Evolutionary conservation across 2,888 invertebrate genomes (phyloP), one percentile per base, ranked within the genome.

Genomic region (Mactromeris polynyma): DNA sequence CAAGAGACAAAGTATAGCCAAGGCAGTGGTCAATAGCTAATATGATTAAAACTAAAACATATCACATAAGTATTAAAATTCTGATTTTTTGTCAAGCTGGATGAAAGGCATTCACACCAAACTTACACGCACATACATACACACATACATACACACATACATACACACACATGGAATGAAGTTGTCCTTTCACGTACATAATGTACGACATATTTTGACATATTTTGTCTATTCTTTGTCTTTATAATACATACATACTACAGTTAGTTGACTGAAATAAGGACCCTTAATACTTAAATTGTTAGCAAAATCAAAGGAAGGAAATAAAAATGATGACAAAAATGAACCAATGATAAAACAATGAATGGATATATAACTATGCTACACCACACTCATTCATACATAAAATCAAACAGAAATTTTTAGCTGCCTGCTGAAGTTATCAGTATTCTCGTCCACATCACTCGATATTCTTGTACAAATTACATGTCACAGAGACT

Each of bases 361-460:
- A 4, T 33, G n/a, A 26, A n/a, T 58, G 26, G 6, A 36, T 36
- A 73, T 3, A 11, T 73, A 73, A 73, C 73, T 36, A 73, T 9
- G 1, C 33, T 69, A 33, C 7, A 73, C 31, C 33, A 36, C 11
- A 73, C 31, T 19, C 73, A 33, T 33, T 73, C 2, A 73, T 36
- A 73, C 73, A 73, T 31, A 73, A 73, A 73, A 73, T 73, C 36
- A 73, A 73, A 73, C 73, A 73, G 31, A 73, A 73, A 73, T 33
- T 36, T 33, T 26, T 73, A 73, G 73, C 73, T 73, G 73, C 73
- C 73, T 73, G 14, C 17, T 33, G 73, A 73, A 73, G 73, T 33
- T 73, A 46, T 46, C 46, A 4, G 46, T 46, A 46, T 73, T 73
- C 31, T 73, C 33, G 7, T 31, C 19, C 73, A 58, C 21, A 58